Evolutionary conservation across 2,888 invertebrate species (phyloP).

Genomic region (Lasioglossum villosulum): DNA sequence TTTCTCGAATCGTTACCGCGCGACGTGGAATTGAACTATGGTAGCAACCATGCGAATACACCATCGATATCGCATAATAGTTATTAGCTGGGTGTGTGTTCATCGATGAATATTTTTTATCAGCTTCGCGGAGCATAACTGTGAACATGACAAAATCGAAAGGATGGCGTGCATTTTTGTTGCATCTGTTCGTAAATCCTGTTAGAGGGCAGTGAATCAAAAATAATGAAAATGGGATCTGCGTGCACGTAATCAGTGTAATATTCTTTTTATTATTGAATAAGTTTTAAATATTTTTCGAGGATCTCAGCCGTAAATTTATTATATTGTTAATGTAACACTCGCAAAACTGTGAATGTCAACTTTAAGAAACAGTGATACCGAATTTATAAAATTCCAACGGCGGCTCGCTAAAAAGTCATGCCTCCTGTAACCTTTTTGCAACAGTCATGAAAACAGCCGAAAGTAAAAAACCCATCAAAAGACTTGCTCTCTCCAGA

Average conservation of each 20-base stretch:
- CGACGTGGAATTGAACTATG: slow-evolving; percentile 7
- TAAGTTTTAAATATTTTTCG: too few species aligned
- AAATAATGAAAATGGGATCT: not conserved
- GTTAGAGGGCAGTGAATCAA: not conserved
- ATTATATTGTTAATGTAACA: too few species aligned
- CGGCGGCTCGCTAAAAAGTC: not conserved
- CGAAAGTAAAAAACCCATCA: not conserved
- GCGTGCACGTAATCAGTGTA: not conserved
- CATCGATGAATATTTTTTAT: not conserved
- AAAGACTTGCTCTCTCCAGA: not conserved
- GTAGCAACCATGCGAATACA: not conserved
- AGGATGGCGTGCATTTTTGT: not conserved
- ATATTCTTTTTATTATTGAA: too few species aligned
- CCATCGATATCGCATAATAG: slow-evolving; percentile 14
- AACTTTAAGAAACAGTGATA: not conserved
- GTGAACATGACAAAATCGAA: not conserved
- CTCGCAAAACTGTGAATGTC: not conserved
- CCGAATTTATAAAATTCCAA: not conserved
- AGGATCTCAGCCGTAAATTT: too few species aligned
- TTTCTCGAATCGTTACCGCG: slow-evolving; percentile 17
- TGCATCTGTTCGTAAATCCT: not conserved
- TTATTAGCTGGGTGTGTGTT: slow-evolving; percentile 16
- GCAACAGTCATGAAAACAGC: not conserved
- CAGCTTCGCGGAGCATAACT: not conserved
- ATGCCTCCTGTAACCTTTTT: not conserved